Evolutionary conservation across 2,113 vertebrate genomes (phyloP), one percentile per base, ranked within the genome.

Genomic region (Ceratotherium simum): DNA sequence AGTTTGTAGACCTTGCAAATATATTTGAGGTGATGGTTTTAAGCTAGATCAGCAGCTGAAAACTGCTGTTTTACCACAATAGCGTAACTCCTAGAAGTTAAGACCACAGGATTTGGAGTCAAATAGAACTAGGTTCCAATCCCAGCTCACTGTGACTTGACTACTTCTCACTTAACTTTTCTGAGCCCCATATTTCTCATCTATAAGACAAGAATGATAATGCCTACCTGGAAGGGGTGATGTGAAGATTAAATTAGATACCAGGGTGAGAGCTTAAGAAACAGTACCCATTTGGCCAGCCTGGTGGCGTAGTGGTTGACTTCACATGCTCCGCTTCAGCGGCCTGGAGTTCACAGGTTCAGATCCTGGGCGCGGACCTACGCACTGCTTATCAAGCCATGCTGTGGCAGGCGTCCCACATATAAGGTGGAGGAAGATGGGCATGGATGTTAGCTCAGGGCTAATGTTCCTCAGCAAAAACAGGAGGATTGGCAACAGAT

Each of bases 201-300:
- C 73, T 92, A 36, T 90, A 78, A 82, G 27, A 76, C 16, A 91
- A 25, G 29, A 94, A 65, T 76, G 75, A 80, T 69, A 82, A 78
- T 69, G 21, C 31, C 70, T 54, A 3, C 33, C 1, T 11, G 25
- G 31, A 60, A 54, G 21, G 17, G 18, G 58, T 76, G n/a, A 79
- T 89, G 60, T 76, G 86, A 84, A 80, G 51, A 64, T 80, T 96
- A 86, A 90, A 78, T 84, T 36, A 96, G 64, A 51, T 33, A 9
- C 10, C 83, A 76, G 29, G 13, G 25, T 36, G 14, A 96, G 82
- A 94, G 33, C 16, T 91, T 88, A 91, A 80, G 78, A 97, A 96
- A 93, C 88, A n/a, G 33, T 70, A 78, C 27, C 39, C 70, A 72
- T 92, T 73, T 42, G 42, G 42, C 42, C 42, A 42, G 42, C 42